phyloP scores from a whole-genome alignment of 2,113 vertebrate genomes.

The Rhinopomastus cyanomelas region DNA sequence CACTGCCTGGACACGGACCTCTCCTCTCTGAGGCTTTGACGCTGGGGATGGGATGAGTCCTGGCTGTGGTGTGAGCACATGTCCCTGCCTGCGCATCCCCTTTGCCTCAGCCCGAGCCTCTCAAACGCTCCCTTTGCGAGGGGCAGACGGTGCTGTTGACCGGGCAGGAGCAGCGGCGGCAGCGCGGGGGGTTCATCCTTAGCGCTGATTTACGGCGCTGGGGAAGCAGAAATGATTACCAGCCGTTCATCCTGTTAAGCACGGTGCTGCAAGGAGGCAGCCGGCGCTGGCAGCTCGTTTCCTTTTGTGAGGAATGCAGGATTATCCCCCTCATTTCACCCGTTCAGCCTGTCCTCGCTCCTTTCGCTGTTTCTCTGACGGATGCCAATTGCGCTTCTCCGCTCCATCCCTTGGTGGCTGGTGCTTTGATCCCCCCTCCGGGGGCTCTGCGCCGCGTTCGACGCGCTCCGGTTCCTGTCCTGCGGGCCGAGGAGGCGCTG shows the following conservation, averaged over 20 bases:
- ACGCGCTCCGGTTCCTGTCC: no score
- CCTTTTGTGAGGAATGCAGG: constrained; percentile 19
- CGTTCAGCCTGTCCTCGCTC: constrained; percentile 1
- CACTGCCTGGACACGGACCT: rapidly evolving
- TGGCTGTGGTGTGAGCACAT: rapidly evolving
- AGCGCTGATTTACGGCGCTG: neutral
- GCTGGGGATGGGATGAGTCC: rapidly evolving
- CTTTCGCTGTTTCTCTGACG: neutral
- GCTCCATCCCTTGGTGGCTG: constrained; percentile 1
- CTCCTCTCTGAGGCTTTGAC: neutral
- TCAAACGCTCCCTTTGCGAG: neutral
- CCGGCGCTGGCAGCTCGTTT: neutral
- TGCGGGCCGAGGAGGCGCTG: no score
- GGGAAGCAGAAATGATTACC: neutral
- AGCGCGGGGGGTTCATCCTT: neutral
- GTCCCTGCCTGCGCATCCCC: neutral
- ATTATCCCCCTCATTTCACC: constrained; percentile 39
- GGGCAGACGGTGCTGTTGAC: neutral
- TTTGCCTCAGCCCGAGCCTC: rapidly evolving
- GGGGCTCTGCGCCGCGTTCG: neutral
- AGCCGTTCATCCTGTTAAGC: neutral
- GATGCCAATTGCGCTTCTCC: neutral
- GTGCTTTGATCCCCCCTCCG: neutral
- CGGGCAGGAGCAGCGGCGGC: neutral
- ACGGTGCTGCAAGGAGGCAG: neutral